These are phyloP conservation scores for Cottoperca gobio DNA, from an alignment of 2,797 vertebrate species.

Conservation along the genomic window DNA sequence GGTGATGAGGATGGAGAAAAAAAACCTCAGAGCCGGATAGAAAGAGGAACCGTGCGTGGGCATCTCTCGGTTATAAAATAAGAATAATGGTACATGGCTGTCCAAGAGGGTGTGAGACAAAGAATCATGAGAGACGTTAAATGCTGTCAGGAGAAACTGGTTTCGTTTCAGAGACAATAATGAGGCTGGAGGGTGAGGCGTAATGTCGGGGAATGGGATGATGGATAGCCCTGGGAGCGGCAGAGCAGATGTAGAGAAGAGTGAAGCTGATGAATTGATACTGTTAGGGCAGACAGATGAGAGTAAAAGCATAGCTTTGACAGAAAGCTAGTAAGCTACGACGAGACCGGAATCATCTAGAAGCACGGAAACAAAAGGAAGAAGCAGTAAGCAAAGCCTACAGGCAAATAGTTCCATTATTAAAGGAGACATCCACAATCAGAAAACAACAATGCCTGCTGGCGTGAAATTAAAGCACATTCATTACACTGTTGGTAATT, in stretches of 20 bases:
- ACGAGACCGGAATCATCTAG: constrained; percentile 28
- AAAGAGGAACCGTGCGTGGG: constrained; percentile 19
- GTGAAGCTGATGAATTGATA: constrained; percentile 70
- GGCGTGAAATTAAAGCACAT: constrained; percentile 66
- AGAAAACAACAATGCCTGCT: constrained; percentile 59
- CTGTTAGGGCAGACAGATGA: constrained; percentile 56
- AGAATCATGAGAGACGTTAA: constrained; percentile 74
- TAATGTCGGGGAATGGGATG: constrained; percentile 58
- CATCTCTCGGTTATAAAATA: constrained; percentile 45
- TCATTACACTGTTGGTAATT: constrained; percentile 60
- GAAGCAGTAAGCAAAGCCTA: constrained; percentile 39
- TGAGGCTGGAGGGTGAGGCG: constrained; percentile 60
- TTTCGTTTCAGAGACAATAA: constrained; percentile 68
- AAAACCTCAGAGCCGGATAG: constrained; percentile 25
- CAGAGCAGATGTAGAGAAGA: constrained; percentile 66
- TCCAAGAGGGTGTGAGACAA: constrained; percentile 57
- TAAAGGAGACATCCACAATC: constrained; percentile 61
- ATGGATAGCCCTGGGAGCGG: constrained; percentile 68
- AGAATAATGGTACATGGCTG: constrained; percentile 55
- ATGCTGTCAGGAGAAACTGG: constrained; percentile 69
- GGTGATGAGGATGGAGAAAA: constrained; percentile 22
- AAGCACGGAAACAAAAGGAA: constrained; percentile 42
- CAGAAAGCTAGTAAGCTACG: constrained; percentile 38
- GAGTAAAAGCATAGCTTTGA: constrained; percentile 47
- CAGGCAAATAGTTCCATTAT: constrained; percentile 60